phyloP scores from a whole-genome alignment of 1,140 invertebrate genomes.

The Anadara kagoshimensis region DNA sequence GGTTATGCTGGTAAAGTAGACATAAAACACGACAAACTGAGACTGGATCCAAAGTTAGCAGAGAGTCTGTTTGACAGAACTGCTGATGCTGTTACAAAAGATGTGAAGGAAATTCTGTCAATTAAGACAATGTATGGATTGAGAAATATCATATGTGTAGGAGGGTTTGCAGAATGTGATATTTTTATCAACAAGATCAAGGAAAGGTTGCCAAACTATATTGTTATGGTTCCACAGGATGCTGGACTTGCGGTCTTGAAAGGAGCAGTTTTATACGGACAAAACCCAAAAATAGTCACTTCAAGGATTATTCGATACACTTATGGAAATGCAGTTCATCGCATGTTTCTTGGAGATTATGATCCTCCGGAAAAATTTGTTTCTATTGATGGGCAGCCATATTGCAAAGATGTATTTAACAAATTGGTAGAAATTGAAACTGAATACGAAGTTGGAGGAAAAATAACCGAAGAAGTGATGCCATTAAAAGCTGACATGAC shows the following conservation, averaged over 20 bases:
- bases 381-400: conserved; percentile 7
- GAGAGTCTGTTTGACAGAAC: background rate
- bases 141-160: background rate
- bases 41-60: background rate
- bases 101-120: background rate
- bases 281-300: conserved; percentile 13
- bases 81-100: background rate
- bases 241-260: background rate
- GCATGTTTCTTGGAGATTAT: conserved; percentile 7
- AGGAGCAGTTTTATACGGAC: conserved; percentile 6
- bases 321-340: conserved; percentile 31
- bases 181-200: background rate
- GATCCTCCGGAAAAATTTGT: conserved; percentile 23
- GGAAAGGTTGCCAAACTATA: background rate
- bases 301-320: conserved; percentile 42
- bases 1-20: background rate
- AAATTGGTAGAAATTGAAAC: background rate
- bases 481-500: conserved; percentile 75
- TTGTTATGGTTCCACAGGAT: background rate
- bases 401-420: conserved; percentile 40
- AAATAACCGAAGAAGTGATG: conserved; percentile 33
- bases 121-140: background rate
- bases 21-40: background rate
- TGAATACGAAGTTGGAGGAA: conserved; percentile 26
- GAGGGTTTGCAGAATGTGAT: background rate